phyloP scores from a whole-genome alignment of 1,140 invertebrate genomes.

The Cyclina sinensis region DNA sequence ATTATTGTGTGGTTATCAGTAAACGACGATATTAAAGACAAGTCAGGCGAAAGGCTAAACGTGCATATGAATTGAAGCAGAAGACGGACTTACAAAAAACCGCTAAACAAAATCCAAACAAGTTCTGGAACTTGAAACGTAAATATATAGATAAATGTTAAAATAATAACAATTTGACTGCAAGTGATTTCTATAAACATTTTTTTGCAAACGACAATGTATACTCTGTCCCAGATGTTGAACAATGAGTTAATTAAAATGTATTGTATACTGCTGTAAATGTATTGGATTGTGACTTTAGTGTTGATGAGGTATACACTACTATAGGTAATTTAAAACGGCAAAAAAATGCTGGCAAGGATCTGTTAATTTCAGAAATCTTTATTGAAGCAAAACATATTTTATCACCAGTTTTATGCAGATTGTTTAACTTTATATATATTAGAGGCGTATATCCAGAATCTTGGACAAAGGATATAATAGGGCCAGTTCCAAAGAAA shows the following conservation, averaged over 20 bases:
- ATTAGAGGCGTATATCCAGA: conserved; percentile 40
- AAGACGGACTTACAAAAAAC: not conserved
- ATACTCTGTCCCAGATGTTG: not conserved
- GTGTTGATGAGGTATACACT: not conserved
- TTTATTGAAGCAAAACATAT: not conserved
- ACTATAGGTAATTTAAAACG: not conserved
- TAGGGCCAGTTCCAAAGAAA: conserved; percentile 56
- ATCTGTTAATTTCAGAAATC: not conserved
- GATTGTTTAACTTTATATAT: conserved; percentile 41
- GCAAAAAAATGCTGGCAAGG: not conserved
- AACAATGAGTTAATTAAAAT: not conserved
- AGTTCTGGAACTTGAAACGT: not conserved
- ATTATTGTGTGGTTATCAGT: too few relatives aligned
- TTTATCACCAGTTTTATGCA: conserved; percentile 7
- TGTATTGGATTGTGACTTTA: not conserved
- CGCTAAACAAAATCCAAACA: not conserved
- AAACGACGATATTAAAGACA: not conserved
- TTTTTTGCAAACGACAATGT: not conserved
- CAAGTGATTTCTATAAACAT: not conserved
- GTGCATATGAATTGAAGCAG: not conserved
- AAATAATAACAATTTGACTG: not conserved
- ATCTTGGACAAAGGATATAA: conserved; percentile 45
- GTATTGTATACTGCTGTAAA: not conserved
- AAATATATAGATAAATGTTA: not conserved
- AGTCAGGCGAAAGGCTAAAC: not conserved